These are phyloP conservation scores for Nephotettix cincticeps DNA, from an alignment of 1,140 invertebrate genomes.

Conservation along the genomic window DNA sequence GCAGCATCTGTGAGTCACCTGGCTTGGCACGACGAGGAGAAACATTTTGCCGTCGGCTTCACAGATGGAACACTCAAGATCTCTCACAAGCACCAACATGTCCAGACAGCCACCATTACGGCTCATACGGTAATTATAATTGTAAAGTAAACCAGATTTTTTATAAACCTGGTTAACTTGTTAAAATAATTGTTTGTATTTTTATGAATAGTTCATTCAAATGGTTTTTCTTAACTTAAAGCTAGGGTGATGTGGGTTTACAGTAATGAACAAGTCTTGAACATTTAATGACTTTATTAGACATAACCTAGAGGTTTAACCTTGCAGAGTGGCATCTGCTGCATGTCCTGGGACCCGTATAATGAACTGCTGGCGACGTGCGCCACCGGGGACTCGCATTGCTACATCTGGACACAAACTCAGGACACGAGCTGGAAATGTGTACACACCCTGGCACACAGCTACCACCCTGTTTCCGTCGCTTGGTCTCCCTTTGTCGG, in stretches of 20 bases:
- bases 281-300: no score
- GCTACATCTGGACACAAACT: constrained; percentile 53
- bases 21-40: constrained; percentile 57
- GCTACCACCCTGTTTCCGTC: constrained; percentile 48
- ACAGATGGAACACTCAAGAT: constrained; percentile 57
- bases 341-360: constrained; percentile 54
- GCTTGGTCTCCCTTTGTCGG: constrained; percentile 53
- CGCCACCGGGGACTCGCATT: constrained; percentile 48
- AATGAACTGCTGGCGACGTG: constrained; percentile 55
- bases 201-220: background rate
- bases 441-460: constrained; percentile 47
- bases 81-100: constrained; percentile 47
- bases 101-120: constrained; percentile 47
- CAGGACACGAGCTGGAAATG: constrained; percentile 45
- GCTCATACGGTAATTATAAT: constrained; percentile 51
- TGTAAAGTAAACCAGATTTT: no score
- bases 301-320: no score
- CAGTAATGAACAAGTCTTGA: no score
- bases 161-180: no score
- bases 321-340: constrained; percentile 45
- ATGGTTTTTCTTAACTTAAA: background rate
- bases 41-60: constrained; percentile 56
- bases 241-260: background rate
- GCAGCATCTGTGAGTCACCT: constrained; percentile 56
- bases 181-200: background rate